phyloP scores from a whole-genome alignment of 1,140 invertebrate species.

The Rhyacophila brunnea region DNA sequence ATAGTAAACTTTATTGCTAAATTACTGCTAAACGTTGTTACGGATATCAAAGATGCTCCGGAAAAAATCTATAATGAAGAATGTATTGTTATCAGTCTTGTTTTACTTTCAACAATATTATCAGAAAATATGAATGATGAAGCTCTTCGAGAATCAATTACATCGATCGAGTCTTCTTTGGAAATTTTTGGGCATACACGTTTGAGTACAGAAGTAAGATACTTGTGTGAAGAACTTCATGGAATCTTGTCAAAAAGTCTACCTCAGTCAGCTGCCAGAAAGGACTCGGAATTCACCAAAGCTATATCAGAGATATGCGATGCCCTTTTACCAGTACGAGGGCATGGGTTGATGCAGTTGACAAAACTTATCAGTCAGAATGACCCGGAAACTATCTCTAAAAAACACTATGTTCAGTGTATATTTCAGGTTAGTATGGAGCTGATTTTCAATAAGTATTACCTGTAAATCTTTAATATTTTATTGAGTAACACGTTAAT shows the following conservation, averaged over 20 bases:
- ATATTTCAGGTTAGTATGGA: constrained; percentile 62
- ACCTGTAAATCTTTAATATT: too few species aligned
- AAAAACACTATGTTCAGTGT: constrained; percentile 66
- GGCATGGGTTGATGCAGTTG: constrained; percentile 74
- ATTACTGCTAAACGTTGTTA: constrained; percentile 39
- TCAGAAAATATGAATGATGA: constrained; percentile 38
- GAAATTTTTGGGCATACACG: constrained; percentile 33
- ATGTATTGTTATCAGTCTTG: constrained; percentile 51
- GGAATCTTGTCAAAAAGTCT: constrained; percentile 23
- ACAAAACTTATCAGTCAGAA: constrained; percentile 68
- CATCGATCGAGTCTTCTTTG: constrained; percentile 31
- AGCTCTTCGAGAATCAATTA: constrained; percentile 38
- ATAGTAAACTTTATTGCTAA: constrained; percentile 47
- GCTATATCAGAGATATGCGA: constrained; percentile 69
- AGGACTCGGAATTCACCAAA: constrained; percentile 56
- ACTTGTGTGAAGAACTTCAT: constrained; percentile 33
- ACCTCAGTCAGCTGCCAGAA: constrained; percentile 25
- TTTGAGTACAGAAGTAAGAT: constrained; percentile 33
- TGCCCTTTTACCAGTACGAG: constrained; percentile 73
- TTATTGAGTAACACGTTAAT: neutral
- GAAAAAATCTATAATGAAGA: constrained; percentile 41
- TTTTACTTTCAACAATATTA: constrained; percentile 50
- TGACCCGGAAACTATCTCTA: constrained; percentile 62
- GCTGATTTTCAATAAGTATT: constrained; percentile 12
- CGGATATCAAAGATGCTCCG: constrained; percentile 35